Evolutionary conservation across 2,797 vertebrate genomes (phyloP), one percentile per base, ranked within the genome.

Genomic region (Allochrocebus solatus): DNA sequence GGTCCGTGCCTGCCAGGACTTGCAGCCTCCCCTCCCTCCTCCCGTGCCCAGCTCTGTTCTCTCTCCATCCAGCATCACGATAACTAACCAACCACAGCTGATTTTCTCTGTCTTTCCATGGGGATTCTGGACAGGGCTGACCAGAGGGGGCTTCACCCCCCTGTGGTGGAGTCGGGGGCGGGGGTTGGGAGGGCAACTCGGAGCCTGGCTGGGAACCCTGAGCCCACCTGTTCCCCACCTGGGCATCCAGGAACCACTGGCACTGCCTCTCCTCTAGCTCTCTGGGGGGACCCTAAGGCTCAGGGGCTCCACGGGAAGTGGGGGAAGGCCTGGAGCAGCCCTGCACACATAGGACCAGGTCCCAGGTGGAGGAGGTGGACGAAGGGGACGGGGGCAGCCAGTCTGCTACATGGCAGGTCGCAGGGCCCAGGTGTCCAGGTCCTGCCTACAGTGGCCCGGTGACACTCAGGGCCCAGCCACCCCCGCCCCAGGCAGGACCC

Each of bases 121-220:
- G 55, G 10, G 8, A 64, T 33, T 36, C n/a, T 21, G 59, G 6
- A 61, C 33, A 39, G 43, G 59, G 28, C 19, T 14, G 43, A 46
- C 30, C 5, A 1, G 55, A 59, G 28, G 8, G 8, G 8, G 8
- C n/a, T 19, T 36, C 8, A 9, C 67, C 33, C 8, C 10, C 2
- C 67, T 36, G 8, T 0, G 8, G 67, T 64, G 61, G 61, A 64
- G 30, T 30, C 6, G 1, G 3, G 6, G 30, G 30, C 0, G 1
- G 16, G 1, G 30, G 7, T 16, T 64, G 61, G 61, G 14, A 33
- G 61, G 61, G 61, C 46, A 67, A 75, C 8, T 14, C 1, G 33
- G 39, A 36, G 41, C 24, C 41, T 4, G 4, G 4, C 28, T 24
- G n/a, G 30, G 48, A 57, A 13, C 28, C 33, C 24, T 11, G 39